Evolutionary conservation across 2,888 invertebrate species (phyloP).

Genomic region (Fragum whitleyi): DNA sequence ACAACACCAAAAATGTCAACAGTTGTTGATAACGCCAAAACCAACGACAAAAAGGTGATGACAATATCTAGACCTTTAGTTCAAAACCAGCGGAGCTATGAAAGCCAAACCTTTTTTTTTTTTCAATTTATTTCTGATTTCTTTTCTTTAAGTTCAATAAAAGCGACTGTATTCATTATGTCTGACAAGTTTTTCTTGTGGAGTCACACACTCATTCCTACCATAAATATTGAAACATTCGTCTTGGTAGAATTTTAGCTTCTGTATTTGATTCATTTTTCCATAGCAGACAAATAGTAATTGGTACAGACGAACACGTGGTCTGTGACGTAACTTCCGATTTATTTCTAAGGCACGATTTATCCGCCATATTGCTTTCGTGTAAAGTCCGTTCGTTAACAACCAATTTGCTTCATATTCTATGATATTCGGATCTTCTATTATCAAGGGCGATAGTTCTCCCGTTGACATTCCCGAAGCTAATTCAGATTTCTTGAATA

Average conservation of each 20-base stretch:
- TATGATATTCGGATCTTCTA: constrained; percentile 54
- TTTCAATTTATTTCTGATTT: no score
- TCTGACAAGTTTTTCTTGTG: constrained; percentile 57
- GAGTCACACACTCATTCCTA: constrained; percentile 42
- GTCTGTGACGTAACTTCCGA: constrained; percentile 4
- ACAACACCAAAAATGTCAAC: no score
- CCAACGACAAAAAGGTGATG: no score
- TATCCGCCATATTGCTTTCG: constrained; percentile 49
- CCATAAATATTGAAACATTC: constrained; percentile 55
- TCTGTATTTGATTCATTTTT: constrained; percentile 41
- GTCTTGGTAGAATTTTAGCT: constrained; percentile 41
- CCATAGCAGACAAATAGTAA: constrained; percentile 55
- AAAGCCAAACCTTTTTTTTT: no score
- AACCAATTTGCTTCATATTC: constrained; percentile 69
- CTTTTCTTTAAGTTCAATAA: no score
- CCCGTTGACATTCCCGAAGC: neutral
- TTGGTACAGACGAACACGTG: constrained; percentile 63
- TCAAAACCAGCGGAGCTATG: no score
- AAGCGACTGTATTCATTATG: constrained; percentile 43
- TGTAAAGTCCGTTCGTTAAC: constrained; percentile 59
- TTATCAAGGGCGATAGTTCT: constrained; percentile 14
- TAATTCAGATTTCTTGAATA: constrained; percentile 24
- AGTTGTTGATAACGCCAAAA: no score
- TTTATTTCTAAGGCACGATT: constrained; percentile 44
- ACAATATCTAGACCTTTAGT: no score